Evolutionary conservation across 1,140 invertebrate genomes (phyloP), one percentile per base, ranked within the genome.

Genomic region (Monochamus saltuarius): DNA sequence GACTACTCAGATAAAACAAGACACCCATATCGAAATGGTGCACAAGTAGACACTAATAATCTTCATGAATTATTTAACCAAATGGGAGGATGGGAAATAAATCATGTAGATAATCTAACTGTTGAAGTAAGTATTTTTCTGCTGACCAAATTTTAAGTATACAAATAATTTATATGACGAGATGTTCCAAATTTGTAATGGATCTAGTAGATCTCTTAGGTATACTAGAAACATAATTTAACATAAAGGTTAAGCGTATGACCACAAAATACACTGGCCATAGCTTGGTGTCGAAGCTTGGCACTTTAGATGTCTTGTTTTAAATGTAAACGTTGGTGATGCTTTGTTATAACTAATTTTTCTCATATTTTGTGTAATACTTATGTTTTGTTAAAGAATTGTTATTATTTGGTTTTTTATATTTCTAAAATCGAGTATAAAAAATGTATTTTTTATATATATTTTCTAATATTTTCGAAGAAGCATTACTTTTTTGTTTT

Each of bases 11-110:
- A 66, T 4, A 70, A 68, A 19, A 69, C 68, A 17, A 11, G 47
- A 0, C 54, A 65, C 9, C 45, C 47, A 1, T 65, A 55, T 7
- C 77, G 84, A 49, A 65, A 59, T 2, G 81, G 83, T 1, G 82
- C 83, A 2, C 58, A 75, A 37, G 56, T 76, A 0, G 85, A 87
- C 64, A 70, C 79, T 49, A 38, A 65, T 4, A 83, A 84, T 66
- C 66, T 86, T 9, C 70, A 73, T 3, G 45, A 77, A n/a, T 62
- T 86, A 0, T 84, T 85, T 51, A 62, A 71, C 14, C 64, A 81
- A 60, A 80, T 86, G 71, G 83, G 83, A 2, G 65, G 65, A 35
- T 66, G 64, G 64, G 64, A 62, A 42, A 59, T 61, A 42, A 10
- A 22, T n/a, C 51, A 64, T 0, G 45, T 65, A 13, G 49, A 46